phyloP scores from a whole-genome alignment of 2,888 invertebrate species.

The Anoncus sp. region DNA sequence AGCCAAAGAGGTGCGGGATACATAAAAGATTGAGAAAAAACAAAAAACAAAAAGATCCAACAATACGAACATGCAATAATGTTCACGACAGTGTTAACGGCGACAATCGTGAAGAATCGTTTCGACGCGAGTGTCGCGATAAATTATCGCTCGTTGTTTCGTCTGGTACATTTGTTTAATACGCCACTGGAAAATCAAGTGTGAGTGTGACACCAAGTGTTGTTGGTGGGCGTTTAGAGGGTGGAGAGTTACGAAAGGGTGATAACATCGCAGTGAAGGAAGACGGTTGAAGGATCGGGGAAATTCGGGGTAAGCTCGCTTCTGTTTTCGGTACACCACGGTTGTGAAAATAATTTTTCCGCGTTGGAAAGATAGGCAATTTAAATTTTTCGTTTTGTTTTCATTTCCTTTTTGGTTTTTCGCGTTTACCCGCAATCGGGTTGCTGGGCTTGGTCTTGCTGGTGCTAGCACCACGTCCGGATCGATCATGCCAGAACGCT shows the following conservation, averaged over 20 bases:
- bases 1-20: neutral
- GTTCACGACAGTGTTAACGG: conserved; percentile 69
- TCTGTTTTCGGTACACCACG: no score
- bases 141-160: conserved; percentile 54
- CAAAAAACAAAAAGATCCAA: neutral
- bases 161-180: conserved; percentile 39
- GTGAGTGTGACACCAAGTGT: conserved; percentile 6
- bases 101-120: conserved; percentile 44
- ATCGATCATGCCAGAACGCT: conserved; percentile 61
- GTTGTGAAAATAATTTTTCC: no score
- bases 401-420: conserved; percentile 34
- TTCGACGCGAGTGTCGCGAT: conserved; percentile 63
- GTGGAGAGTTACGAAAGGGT: neutral
- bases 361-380: no score
- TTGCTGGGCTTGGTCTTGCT: conserved; percentile 57
- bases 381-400: neutral
- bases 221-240: conserved; percentile 26
- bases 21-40: neutral
- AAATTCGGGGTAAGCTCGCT: conserved; percentile 19
- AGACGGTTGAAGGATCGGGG: conserved; percentile 7
- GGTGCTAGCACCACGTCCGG: conserved; percentile 48
- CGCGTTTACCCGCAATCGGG: conserved; percentile 43
- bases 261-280: conserved; percentile 23
- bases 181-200: conserved; percentile 17
- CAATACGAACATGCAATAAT: conserved; percentile 74